A percentile compares a stretch with the other conserved stretches of the same genome.
phyloP scores from a whole-genome alignment of 2,888 invertebrate genomes.

The Mycalesis mineus region DNA sequence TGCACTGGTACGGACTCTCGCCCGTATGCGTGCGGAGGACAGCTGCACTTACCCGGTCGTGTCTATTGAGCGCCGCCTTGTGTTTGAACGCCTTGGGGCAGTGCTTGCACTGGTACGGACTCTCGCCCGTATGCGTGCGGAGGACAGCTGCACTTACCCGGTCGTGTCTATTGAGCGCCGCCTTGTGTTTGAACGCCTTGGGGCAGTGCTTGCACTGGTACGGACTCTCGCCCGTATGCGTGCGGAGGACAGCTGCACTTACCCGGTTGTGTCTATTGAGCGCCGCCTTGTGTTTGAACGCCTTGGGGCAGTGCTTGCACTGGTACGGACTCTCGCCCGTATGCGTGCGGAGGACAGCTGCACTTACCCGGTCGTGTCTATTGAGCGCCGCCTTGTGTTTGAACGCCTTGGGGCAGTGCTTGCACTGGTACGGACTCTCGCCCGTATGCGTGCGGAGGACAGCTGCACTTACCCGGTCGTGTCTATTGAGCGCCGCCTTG shows the following conservation, averaged over 20 bases:
- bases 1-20: conserved; percentile 38
- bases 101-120: conserved; percentile 35
- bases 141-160: conserved; percentile 30
- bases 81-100: conserved; percentile 40
- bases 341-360: conserved; percentile 31
- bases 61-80: conserved; percentile 40
- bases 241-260: conserved; percentile 24
- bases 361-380: conserved; percentile 45
- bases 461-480: conserved; percentile 38
- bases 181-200: conserved; percentile 38
- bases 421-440: conserved; percentile 38
- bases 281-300: conserved; percentile 37
- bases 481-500: conserved; percentile 40
- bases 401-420: conserved; percentile 36
- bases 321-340: conserved; percentile 39
- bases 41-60: conserved; percentile 38
- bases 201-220: conserved; percentile 36
- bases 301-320: conserved; percentile 36
- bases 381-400: conserved; percentile 36
- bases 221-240: conserved; percentile 40
- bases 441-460: conserved; percentile 37
- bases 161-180: conserved; percentile 44
- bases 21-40: conserved; percentile 37
- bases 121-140: conserved; percentile 39
- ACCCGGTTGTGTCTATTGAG: conserved; percentile 47